Evolutionary conservation across 1,140 invertebrate species (phyloP), one percentile per base, ranked within the genome.

Genomic region (Trachymyrmex cornetzi): DNA sequence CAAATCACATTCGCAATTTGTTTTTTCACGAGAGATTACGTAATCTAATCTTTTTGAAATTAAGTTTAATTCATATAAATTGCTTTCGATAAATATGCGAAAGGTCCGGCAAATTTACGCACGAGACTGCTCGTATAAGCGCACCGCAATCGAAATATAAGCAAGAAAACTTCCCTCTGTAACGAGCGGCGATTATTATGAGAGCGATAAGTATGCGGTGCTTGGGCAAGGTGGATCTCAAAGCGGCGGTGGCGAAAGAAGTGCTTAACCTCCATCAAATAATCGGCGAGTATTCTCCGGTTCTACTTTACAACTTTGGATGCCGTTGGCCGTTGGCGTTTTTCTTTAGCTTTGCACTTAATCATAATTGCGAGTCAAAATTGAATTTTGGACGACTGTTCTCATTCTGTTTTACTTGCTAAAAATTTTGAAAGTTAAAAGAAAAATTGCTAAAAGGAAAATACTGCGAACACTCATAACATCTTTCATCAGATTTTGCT

Each of bases 151-250:
- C 59, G 63, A 59, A 50, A n/a, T 24, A 53, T 66, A 38, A 48
- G 48, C 27, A 87, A 87, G 77, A 88, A 88, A 64, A 12, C 9
- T 55, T 57, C 30, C 30, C 2, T 16, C 44, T 12, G 57, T 89
- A 89, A 87, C 30, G 79, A 88, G 57, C n/a, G n/a, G 22, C 79
- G 77, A 87, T 89, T 87, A 84, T 79, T 87, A 27, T 77, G 71
- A 87, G 63, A 88, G 71, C 71, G 86, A 87, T 88, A 88, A 88
- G 63, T 84, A 50, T 57, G 48, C 48, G 63, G 12, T 53, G 38
- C 27, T 87, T 38, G 77, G 7, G n/a, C 14, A 55, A 87, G 55
- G 69, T 57, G 55, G 19, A 61, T 84, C 34, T 77, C 69, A 22
- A 71, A 82, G 69, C 50, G n/a, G 27, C 27, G 27, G 34, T 82